A percentile compares a stretch with the other conserved stretches of the same genome.
phyloP scores from a whole-genome alignment of 2,888 invertebrate species.

The Hyposoter didymator region DNA sequence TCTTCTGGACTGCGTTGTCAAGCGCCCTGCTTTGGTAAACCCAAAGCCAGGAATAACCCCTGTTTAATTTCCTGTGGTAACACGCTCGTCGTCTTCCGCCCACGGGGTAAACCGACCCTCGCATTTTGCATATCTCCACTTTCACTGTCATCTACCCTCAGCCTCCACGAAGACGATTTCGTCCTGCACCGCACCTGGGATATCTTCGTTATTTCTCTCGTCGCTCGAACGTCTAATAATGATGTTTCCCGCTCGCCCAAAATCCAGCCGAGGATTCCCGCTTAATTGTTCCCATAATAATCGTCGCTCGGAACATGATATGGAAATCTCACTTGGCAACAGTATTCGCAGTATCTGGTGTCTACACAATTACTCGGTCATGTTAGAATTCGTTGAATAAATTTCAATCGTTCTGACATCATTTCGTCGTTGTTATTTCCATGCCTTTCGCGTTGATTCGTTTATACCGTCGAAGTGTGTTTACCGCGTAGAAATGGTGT shows the following conservation, averaged over 20 bases:
- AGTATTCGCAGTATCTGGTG: background rate
- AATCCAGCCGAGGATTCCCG: slow-evolving; percentile 1
- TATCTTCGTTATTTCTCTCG: slow-evolving; percentile 34
- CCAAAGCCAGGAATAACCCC: slow-evolving; percentile 57
- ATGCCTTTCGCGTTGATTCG: background rate
- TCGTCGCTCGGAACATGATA: slow-evolving; percentile 10
- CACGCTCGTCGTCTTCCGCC: slow-evolving; percentile 57
- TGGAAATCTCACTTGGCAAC: background rate
- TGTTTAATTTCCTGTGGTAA: slow-evolving; percentile 77
- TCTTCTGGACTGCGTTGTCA: slow-evolving; percentile 50
- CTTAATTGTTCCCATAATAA: slow-evolving; percentile 51
- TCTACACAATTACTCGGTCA: background rate
- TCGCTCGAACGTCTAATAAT: slow-evolving; percentile 29
- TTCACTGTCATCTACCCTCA: background rate
- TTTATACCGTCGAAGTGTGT: background rate
- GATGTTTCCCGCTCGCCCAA: slow-evolving; percentile 39
- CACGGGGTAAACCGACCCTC: slow-evolving; percentile 38
- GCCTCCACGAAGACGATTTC: slow-evolving; percentile 42
- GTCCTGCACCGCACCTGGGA: slow-evolving; percentile 15
- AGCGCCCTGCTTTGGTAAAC: slow-evolving; percentile 29
- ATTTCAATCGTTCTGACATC: slow-evolving; percentile 20
- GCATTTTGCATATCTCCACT: slow-evolving; percentile 37
- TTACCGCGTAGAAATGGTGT: slow-evolving; percentile 32
- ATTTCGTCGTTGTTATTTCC: background rate
- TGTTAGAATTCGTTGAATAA: background rate